Base-by-base conservation (phyloP, 1,140 invertebrate species). In the Archivesica marissinica region DNA sequence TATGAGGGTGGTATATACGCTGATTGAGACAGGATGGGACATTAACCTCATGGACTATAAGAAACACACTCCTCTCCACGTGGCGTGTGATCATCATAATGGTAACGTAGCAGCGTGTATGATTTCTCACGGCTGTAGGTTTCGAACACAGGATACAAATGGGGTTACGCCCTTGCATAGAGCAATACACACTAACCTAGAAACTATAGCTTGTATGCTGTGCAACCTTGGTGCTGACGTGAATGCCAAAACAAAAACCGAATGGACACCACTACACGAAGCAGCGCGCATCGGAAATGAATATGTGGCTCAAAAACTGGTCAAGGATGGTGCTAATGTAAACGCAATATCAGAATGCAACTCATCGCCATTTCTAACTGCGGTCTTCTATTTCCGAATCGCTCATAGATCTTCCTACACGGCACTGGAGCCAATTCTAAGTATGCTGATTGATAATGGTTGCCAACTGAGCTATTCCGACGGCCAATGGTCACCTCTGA, bases 181-280 rank as follows among this genome's bases (percentile, higher is more conserved):
- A 9, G 92, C 92, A 17, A 88, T 92, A 50, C 91, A 90, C 35
- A 86, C 82, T 70, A 90, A 92, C 47, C 61, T 92, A 50, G 89
- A 92, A 64, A 88, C 88, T 1, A 68, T 90, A 1, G 87, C 89
- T 2, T 86, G 86, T 52, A 72, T 92, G 82, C 74, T 93, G 72
- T 90, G 90, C 85, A 88, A 91, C 41, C 41, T 81, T 15, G 92
- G 91, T 2, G 91, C 90, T 9, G 72, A 88, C 13, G 88, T 93
- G 0, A 88, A 89, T n/a, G 86, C 87, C 11, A 66, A 64, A 54
- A 92, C 90, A 52, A 79, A 87, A 44, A 88, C 86, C 38, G 83
- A 85, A n/a, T 92, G 90, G 90, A 90, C 91, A 13, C 90, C 92
- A 15, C 50, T 93, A 47, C 91, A 92, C 83, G 91, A 93, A 81